Evolutionary conservation across 2,888 invertebrate genomes (phyloP).

Genomic region (Axea sp.): DNA sequence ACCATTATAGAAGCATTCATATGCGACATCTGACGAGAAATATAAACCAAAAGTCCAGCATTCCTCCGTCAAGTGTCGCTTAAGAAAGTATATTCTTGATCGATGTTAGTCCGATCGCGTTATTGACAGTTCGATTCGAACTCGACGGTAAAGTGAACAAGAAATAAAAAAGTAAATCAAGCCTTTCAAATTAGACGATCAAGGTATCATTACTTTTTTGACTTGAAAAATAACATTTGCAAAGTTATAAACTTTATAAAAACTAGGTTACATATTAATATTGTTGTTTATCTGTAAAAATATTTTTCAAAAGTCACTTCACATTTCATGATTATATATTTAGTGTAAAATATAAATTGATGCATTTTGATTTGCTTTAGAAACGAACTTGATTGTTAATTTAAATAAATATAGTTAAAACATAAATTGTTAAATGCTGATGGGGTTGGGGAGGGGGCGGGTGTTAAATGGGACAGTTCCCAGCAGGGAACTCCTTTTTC

Average conservation of each 20-base stretch:
- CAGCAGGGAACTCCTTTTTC: constrained; percentile 16
- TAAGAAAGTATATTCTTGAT: constrained; percentile 21
- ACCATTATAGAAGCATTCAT: no score
- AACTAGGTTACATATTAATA: no score
- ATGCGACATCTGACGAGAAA: constrained; percentile 17
- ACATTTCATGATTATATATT: no score
- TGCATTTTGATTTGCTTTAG: no score
- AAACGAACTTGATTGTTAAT: no score
- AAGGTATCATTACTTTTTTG: constrained; percentile 11
- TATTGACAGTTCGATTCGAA: constrained; percentile 48
- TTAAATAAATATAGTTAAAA: neutral
- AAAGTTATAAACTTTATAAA: no score
- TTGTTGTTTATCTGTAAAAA: no score
- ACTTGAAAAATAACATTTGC: no score
- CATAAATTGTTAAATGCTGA: no score
- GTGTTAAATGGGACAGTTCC: constrained; percentile 14
- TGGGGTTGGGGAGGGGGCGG: no score
- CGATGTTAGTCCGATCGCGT: constrained; percentile 29
- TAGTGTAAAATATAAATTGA: no score
- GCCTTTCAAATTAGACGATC: neutral
- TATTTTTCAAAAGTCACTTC: no score
- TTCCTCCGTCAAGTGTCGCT: constrained; percentile 37
- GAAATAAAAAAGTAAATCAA: constrained; percentile 2
- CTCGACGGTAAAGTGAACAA: constrained; percentile 3
- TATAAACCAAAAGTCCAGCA: constrained; percentile 9